These are phyloP conservation scores for Drosophila ogumai DNA, from an alignment of 1,140 invertebrate species.

Conservation along the genomic window DNA sequence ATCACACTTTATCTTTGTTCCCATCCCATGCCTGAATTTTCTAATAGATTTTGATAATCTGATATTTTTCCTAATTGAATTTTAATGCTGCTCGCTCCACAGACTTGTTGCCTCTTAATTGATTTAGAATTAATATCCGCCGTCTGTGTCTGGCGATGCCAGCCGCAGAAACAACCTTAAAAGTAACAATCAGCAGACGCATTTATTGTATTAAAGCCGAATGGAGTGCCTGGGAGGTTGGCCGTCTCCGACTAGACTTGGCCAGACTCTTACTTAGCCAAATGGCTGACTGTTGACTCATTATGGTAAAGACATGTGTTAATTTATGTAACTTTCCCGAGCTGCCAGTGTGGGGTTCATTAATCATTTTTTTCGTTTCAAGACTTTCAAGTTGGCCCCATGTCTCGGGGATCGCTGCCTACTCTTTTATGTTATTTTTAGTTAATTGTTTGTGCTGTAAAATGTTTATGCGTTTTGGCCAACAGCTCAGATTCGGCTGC, in stretches of 20 bases:
- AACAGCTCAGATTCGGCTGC: constrained; percentile 51
- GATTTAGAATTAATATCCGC: constrained; percentile 44
- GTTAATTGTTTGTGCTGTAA: constrained; percentile 82
- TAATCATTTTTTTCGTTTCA: constrained; percentile 72
- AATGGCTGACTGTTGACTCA: constrained; percentile 54
- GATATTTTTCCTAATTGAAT: constrained; percentile 13
- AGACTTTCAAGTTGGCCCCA: constrained; percentile 36
- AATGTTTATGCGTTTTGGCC: constrained; percentile 79
- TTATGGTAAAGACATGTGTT: constrained; percentile 80
- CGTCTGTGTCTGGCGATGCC: constrained; percentile 1
- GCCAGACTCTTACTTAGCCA: constrained; percentile 35
- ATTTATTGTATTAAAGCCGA: constrained; percentile 69
- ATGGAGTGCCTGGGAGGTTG: constrained; percentile 34
- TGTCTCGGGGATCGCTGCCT: constrained; percentile 55
- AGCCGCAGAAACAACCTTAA: constrained; percentile 14
- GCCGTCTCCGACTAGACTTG: constrained; percentile 21
- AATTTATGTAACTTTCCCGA: constrained; percentile 83
- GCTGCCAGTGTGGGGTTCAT: constrained; percentile 68
- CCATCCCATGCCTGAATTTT: background rate
- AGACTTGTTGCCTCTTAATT: constrained; percentile 30
- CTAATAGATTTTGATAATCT: background rate
- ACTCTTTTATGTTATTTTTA: constrained; percentile 77
- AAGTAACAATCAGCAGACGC: constrained; percentile 50
- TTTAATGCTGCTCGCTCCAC: constrained; percentile 27
- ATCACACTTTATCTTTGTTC: background rate